Conservation (phyloP, 2,888 invertebrate species). For the Sialis lutaria region DNA sequence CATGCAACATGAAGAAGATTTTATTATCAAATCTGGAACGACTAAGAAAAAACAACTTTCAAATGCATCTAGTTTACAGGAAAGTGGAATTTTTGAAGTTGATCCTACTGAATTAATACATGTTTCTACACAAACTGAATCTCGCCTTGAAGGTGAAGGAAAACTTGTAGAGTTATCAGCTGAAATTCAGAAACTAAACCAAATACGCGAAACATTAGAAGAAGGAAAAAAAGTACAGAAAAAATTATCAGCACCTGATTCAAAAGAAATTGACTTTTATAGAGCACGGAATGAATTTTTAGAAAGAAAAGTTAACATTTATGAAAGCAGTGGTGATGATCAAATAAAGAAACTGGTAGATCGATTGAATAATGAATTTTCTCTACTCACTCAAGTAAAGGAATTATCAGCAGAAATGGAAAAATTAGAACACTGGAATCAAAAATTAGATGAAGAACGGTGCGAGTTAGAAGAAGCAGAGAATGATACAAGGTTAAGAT, state of each 20-base stretch:
- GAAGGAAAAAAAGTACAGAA: conserved; percentile 25
- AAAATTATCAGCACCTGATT: conserved; percentile 7
- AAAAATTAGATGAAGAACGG: conserved; percentile 48
- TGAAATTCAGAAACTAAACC: conserved; percentile 44
- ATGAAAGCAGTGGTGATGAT: conserved; percentile 45
- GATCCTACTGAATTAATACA: conserved; percentile 27
- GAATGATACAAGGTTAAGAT: conserved; percentile 49
- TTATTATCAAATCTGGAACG: conserved; percentile 12
- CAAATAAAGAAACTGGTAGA: conserved; percentile 41
- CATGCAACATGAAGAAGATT: conserved; percentile 1
- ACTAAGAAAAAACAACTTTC: conserved; percentile 32
- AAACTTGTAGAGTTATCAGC: conserved; percentile 32
- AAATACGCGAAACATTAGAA: conserved; percentile 42
- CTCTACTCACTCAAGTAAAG: conserved; percentile 30
- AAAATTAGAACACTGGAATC: conserved; percentile 42
- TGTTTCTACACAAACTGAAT: conserved; percentile 31
- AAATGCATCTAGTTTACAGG: conserved; percentile 37
- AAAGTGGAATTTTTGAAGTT: conserved; percentile 57
- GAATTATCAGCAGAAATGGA: conserved; percentile 30
- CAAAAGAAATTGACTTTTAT: conserved; percentile 29
- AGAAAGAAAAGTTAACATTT: conserved; percentile 45
- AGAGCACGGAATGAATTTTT: conserved; percentile 44
- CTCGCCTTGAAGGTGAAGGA: conserved; percentile 2
- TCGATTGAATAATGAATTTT: conserved; percentile 42
- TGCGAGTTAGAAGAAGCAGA: conserved; percentile 60